Percentiles rank a stretch among this genome's conserved stretches.
Evolutionary conservation across 1,140 invertebrate species (phyloP).

Genomic region (Eufriesea mexicana): DNA sequence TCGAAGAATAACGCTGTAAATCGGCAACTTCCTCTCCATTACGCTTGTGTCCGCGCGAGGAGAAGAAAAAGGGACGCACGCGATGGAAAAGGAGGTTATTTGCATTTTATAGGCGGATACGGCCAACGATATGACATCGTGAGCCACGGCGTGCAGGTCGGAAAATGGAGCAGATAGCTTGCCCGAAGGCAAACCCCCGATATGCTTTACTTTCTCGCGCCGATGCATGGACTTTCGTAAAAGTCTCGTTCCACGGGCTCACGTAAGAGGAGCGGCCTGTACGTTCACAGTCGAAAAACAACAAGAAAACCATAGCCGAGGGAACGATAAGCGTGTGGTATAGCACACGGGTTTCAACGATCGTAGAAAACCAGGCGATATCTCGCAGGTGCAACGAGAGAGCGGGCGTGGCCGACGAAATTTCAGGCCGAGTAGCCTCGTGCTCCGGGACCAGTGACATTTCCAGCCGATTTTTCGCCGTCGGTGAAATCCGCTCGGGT

Average conservation of each 20-base stretch:
- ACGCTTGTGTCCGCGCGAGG: not conserved
- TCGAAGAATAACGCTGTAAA: conserved; percentile 1
- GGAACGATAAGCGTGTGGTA: not conserved
- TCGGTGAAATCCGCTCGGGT: conserved; percentile 6
- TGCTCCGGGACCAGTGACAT: conserved; percentile 21
- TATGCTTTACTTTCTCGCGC: conserved; percentile 66
- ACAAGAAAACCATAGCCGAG: conserved; percentile 50
- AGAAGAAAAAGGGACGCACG: no score
- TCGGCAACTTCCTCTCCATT: conserved; percentile 9
- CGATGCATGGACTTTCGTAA: conserved; percentile 63
- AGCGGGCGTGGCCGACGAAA: conserved; percentile 56
- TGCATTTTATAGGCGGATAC: conserved; percentile 21
- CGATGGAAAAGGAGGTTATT: conserved; percentile 23
- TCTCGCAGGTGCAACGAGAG: conserved; percentile 51
- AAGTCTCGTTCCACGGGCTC: conserved; percentile 64
- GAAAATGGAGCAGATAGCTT: conserved; percentile 61
- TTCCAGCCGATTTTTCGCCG: conserved; percentile 10
- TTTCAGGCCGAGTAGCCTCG: conserved; percentile 3
- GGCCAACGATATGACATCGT: conserved; percentile 11
- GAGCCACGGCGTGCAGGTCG: conserved; percentile 43
- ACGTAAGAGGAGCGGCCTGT: conserved; percentile 56
- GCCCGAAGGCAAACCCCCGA: conserved; percentile 57
- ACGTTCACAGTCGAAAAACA: conserved; percentile 53
- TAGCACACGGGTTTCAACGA: not conserved
- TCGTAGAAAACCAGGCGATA: conserved; percentile 20